Evolutionary conservation across 2,888 invertebrate genomes (phyloP).

Genomic region (Drosophila fungiperda): DNA sequence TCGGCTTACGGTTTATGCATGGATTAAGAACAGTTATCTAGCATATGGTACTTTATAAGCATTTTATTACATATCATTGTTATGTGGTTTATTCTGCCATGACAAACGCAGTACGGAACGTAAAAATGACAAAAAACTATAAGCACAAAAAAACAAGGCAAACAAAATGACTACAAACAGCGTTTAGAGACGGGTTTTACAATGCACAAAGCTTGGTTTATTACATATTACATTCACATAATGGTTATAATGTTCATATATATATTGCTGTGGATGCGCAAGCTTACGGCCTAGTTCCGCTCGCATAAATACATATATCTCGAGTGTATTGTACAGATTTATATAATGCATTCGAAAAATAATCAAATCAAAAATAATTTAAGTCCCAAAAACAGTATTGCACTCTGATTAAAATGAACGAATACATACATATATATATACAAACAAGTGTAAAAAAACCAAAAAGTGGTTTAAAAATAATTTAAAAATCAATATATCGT

Average conservation of each 20-base stretch:
- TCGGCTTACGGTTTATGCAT: slow-evolving; percentile 31
- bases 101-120: slow-evolving; percentile 1
- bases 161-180: slow-evolving; percentile 4
- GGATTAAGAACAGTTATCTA: slow-evolving; percentile 19
- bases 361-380: background rate
- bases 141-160: background rate
- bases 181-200: slow-evolving; percentile 22
- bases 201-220: slow-evolving; percentile 40
- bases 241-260: slow-evolving; percentile 21
- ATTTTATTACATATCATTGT: slow-evolving; percentile 3
- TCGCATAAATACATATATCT: slow-evolving; percentile 1
- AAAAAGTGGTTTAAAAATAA: slow-evolving; percentile 14
- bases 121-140: background rate
- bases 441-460: slow-evolving; percentile 22
- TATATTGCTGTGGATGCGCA: slow-evolving; percentile 12
- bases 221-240: slow-evolving; percentile 50
- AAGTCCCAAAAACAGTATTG: slow-evolving; percentile 3
- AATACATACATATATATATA: background rate
- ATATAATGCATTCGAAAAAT: slow-evolving; percentile 1
- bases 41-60: slow-evolving; percentile 7
- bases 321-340: slow-evolving; percentile 2
- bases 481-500: slow-evolving; percentile 21
- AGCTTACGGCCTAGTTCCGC: slow-evolving; percentile 14
- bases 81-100: slow-evolving; percentile 8
- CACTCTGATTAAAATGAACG: background rate